phyloP scores from a whole-genome alignment of 2,113 vertebrate species.

The Melanerpes aurifrons region DNA sequence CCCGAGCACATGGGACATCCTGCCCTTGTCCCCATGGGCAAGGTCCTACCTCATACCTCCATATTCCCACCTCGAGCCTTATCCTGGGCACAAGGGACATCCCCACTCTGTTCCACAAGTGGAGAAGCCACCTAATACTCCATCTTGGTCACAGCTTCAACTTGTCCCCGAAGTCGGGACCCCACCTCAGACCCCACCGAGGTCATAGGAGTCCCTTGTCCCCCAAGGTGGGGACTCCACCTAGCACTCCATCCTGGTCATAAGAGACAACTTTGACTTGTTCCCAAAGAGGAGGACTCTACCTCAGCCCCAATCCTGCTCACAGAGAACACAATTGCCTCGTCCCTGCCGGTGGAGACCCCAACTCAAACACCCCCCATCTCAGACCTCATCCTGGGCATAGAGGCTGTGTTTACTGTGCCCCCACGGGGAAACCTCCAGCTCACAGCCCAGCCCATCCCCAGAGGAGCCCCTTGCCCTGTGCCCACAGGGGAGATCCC shows the following conservation, averaged over 20 bases:
- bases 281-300: background rate
- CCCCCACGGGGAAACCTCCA: background rate
- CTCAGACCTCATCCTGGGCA: background rate
- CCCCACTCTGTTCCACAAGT: background rate
- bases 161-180: background rate
- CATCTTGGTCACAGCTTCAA: background rate
- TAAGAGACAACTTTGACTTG: background rate
- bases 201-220: background rate
- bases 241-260: background rate
- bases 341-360: background rate
- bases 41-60: background rate
- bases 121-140: background rate
- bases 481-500: background rate
- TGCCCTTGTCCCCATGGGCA: background rate
- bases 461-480: background rate
- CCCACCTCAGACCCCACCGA: background rate
- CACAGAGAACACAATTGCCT: background rate
- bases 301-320: background rate
- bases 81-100: background rate
- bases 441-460: background rate
- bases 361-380: background rate
- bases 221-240: background rate
- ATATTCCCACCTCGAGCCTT: accelerated
- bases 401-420: background rate
- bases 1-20: background rate